Evolutionary conservation across 2,888 invertebrate genomes (phyloP), one percentile per base, ranked within the genome.

Genomic region (Antitype chi): DNA sequence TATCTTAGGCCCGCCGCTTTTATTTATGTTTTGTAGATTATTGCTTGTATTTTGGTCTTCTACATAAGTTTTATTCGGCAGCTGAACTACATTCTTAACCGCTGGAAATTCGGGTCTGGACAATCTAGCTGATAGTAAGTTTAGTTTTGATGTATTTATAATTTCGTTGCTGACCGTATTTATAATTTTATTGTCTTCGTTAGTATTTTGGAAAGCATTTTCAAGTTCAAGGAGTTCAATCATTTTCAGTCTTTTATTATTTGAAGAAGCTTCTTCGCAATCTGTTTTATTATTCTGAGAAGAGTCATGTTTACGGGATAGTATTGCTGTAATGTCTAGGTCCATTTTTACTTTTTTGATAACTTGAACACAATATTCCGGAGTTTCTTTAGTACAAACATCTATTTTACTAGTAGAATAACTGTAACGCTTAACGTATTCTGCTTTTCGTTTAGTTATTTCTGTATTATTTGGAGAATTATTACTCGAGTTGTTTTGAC

Each of bases 311-410:
- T 87, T 76, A 59, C 70, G 74, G 59, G 88, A 87, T 57, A 91
- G 76, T 72, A 93, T 92, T 91, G 93, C 91, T 59, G 93, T 94
- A n/a, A 96, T 83, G 80, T 95, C 91, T 25, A 95, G 81, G 84
- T 95, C 92, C 69, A 96, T 85, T 89, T 93, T 92, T 23, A 95
- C 63, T 87, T 92, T 94, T 80, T 93, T 93, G 69, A 94, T 90
- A 52, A 95, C 86, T 76, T 90, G 88, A 53, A 95, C 82, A 70
- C 90, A 84, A 81, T 90, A 87, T 60, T 92, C 88, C 6, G 85
- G 70, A 15, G 88, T 85, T 69, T 87, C 88, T 85, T 92, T 91
- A 8, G 91, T 91, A 59, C 86, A 90, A 28, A 94, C 84, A 70
- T 93, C 90, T 43, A 93, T 85, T 85, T 94, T 90, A 25, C 91